A percentile compares a stretch with the other conserved stretches of the same genome.
These are phyloP conservation scores for Onchidella celtica DNA, from an alignment of 2,888 invertebrate genomes.

Conservation along the genomic window DNA sequence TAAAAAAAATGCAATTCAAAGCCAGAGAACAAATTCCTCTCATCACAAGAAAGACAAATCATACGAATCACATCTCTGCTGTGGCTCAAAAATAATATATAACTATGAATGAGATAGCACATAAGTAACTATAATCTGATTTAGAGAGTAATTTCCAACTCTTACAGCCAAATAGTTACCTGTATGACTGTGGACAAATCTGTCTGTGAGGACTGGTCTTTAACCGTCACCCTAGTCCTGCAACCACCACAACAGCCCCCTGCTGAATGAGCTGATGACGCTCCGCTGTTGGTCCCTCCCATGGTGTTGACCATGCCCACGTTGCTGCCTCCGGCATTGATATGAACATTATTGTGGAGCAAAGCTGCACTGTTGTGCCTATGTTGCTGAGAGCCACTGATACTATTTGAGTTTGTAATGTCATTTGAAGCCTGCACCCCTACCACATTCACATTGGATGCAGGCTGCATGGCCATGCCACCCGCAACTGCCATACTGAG, in stretches of 20 bases:
- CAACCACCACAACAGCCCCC: conserved; percentile 47
- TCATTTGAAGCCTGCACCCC: conserved; percentile 39
- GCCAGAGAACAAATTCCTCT: too few species aligned
- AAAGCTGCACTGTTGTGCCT: conserved; percentile 13
- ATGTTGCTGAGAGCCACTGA: not conserved
- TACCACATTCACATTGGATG: conserved; percentile 29
- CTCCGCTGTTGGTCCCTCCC: not conserved
- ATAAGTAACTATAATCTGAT: too few species aligned
- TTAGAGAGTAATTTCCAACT: too few species aligned
- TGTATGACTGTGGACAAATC: conserved; percentile 49
- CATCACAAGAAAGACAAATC: too few species aligned
- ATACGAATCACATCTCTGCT: too few species aligned
- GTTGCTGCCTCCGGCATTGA: conserved; percentile 29
- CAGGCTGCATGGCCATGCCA: conserved; percentile 39
- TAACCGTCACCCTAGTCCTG: conserved; percentile 44
- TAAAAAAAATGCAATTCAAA: too few species aligned
- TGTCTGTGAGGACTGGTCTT: conserved; percentile 48
- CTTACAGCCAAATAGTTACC: too few species aligned
- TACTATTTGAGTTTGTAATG: conserved; percentile 1
- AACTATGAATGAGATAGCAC: too few species aligned
- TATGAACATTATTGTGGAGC: conserved; percentile 47
- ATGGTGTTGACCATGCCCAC: conserved; percentile 38
- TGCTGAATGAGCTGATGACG: not conserved
- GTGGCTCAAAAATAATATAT: too few species aligned
- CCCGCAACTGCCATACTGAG: conserved; percentile 51